phyloP scores from a whole-genome alignment of 2,797 vertebrate species.

The Limosa lapponica region DNA sequence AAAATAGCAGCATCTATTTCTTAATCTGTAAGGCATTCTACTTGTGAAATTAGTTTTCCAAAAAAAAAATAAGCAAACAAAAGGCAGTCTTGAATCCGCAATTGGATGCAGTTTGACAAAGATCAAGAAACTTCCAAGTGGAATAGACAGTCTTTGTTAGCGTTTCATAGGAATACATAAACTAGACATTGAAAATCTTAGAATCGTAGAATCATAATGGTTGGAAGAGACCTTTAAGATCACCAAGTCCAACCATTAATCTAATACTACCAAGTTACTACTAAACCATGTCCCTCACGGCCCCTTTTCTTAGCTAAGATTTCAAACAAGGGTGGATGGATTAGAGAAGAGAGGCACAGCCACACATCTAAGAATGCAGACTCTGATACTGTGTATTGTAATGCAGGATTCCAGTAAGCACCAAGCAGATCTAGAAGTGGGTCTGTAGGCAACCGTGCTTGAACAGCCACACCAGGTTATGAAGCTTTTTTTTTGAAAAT shows the following conservation, averaged over 20 bases:
- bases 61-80: not conserved
- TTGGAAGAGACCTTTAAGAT: not conserved
- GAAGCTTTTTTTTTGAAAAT: not conserved
- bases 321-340: not conserved
- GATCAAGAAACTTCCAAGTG: not conserved
- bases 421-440: not conserved
- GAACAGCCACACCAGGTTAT: not conserved
- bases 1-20: not conserved
- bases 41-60: not conserved
- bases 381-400: accelerated
- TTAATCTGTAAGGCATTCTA: not conserved
- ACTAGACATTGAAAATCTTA: not conserved
- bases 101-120: not conserved
- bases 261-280: not conserved
- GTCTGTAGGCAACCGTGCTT: not conserved
- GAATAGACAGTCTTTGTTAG: not conserved
- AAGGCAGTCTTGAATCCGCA: not conserved
- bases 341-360: not conserved
- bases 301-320: not conserved
- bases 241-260: not conserved
- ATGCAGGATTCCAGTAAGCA: not conserved
- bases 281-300: not conserved
- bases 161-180: not conserved
- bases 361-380: not conserved
- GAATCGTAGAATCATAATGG: not conserved